Conservation (phyloP, 2,888 invertebrate genomes). For the Ophonus ardosiacus region DNA sequence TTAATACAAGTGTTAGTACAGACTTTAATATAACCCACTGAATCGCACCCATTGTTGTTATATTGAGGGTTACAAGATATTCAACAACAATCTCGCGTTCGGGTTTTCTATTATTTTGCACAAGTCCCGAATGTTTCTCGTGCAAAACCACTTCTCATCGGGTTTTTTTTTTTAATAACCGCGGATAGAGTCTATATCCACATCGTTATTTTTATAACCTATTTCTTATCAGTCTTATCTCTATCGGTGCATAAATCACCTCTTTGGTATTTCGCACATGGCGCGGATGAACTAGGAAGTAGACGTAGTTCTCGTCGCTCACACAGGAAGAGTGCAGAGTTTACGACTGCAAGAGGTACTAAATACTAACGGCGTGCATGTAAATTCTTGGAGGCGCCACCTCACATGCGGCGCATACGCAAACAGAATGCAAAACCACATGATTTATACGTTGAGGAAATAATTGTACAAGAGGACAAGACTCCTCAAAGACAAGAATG, state of each 20-base stretch:
- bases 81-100: no score
- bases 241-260: background rate
- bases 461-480: background rate
- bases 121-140: no score
- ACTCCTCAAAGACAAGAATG: background rate
- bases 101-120: no score
- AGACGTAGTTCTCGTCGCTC: background rate
- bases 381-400: background rate
- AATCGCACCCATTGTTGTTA: no score
- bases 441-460: background rate
- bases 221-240: background rate
- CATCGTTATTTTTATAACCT: background rate
- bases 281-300: background rate
- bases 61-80: no score
- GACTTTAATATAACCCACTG: no score
- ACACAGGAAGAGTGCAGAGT: background rate
- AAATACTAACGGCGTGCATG: slow-evolving; percentile 4
- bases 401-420: background rate
- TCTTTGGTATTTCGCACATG: background rate
- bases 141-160: no score
- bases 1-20: no score
- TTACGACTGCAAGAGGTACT: background rate
- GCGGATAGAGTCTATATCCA: background rate
- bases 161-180: no score
- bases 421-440: background rate